Evolutionary conservation across 1,140 invertebrate genomes (phyloP), one percentile per base, ranked within the genome.

Genomic region (Leptinotarsa undecemlineata): DNA sequence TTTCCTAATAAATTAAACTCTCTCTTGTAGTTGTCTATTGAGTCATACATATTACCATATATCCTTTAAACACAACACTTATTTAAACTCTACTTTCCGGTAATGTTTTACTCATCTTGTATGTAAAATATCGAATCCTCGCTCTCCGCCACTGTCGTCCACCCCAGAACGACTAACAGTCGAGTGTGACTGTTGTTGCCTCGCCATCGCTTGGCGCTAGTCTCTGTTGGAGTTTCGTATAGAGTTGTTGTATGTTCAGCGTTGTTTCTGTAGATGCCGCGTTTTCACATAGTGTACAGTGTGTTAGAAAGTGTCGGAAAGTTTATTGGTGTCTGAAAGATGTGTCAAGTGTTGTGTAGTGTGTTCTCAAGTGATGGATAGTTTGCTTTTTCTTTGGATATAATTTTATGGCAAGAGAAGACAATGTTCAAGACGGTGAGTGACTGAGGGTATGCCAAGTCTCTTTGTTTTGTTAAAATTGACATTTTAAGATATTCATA

Each of bases 171-270:
- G 64, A 26, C 64, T 67, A 67, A 33, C 13, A 67, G 26, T 67
- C 51, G 51, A 57, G 51, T 67, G 64, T 67, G 64, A 67, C 64
- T 67, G 64, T 67, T 67, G 64, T 67, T 67, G 64, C 64, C 64
- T 23, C 5, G 64, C 64, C 23, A 23, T 67, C 64, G 63, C 63
- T 57, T 57, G 33, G 51, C 51, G 51, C 51, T 57, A 57, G 51
- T 57, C 51, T 57, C 51, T 57, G 15, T 57, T 57, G 51, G 51
- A 57, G 51, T 57, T 57, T 17, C n/a, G 51, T 6, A 15, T 57
- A 8, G 51, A 57, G 3, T 57, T 57, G 51, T 1, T 19, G 51
- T 19, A 57, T 19, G 17, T 57, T 57, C 51, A 15, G n/a, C 51
- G n/a, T 57, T n/a, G 4, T 57, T 19, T 57, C 3, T 57, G 51